phyloP scores from a whole-genome alignment of 2,797 vertebrate species.

The Gambelia wislizenii region DNA sequence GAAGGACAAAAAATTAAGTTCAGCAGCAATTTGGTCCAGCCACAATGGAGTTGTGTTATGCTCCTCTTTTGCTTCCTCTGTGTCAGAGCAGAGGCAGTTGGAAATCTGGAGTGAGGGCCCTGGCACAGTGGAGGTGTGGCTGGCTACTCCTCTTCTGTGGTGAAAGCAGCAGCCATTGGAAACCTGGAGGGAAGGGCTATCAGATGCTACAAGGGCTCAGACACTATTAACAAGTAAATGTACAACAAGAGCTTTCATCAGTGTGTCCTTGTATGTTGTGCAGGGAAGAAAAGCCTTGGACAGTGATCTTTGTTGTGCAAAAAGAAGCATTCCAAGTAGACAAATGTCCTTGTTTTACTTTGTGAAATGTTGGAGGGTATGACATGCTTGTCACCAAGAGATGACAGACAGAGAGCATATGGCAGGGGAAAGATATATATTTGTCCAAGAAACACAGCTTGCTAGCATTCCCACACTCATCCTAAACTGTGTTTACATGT shows the following conservation, averaged over 20 bases:
- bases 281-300: neutral
- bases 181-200: no score
- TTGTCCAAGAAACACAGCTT: conserved; percentile 67
- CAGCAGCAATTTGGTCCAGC: no score
- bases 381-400: conserved; percentile 64
- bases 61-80: no score
- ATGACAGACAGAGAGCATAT: conserved; percentile 68
- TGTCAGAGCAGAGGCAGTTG: no score
- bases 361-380: neutral
- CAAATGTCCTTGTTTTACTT: neutral
- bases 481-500: conserved; percentile 62
- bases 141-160: no score
- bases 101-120: no score
- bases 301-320: neutral
- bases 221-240: neutral
- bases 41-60: no score
- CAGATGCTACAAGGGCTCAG: no score
- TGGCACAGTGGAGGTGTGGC: no score
- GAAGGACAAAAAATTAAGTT: no score
- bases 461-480: conserved; percentile 68
- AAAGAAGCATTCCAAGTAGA: neutral
- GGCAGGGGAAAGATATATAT: conserved; percentile 67
- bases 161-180: no score
- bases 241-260: neutral
- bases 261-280: neutral